These are phyloP conservation scores for Danaus melanippus DNA, from an alignment of 1,140 invertebrate genomes.

Conservation along the genomic window DNA sequence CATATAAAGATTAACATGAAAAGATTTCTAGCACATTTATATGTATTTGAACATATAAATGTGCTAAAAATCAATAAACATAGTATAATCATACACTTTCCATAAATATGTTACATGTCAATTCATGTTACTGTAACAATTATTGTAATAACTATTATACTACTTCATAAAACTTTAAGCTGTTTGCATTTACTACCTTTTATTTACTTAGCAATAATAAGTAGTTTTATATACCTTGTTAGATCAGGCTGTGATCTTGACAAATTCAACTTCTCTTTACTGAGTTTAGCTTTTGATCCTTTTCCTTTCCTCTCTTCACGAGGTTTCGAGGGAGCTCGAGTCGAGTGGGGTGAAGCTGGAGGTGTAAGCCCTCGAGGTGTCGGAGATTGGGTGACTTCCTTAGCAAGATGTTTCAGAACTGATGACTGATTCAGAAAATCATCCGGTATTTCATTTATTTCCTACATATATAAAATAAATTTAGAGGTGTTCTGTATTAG, in stretches of 20 bases:
- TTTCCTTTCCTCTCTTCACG: slow-evolving; percentile 50
- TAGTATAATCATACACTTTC: not conserved
- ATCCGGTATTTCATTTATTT: slow-evolving; percentile 88
- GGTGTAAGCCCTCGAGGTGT: slow-evolving; percentile 60
- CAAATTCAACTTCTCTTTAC: slow-evolving; percentile 76
- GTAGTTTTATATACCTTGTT: slow-evolving; percentile 47
- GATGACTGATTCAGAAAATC: slow-evolving; percentile 88
- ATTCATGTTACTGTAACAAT: not conserved
- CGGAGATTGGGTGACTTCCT: slow-evolving; percentile 79
- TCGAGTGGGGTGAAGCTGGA: slow-evolving; percentile 42
- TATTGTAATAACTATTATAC: no score
- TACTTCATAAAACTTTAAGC: no score
- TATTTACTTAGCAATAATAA: no score
- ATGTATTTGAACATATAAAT: no score
- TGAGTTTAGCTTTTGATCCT: slow-evolving; percentile 57
- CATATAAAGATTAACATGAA: no score
- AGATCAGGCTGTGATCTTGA: slow-evolving; percentile 80
- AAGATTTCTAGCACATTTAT: no score
- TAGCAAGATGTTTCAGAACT: slow-evolving; percentile 89
- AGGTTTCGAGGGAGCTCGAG: slow-evolving; percentile 24
- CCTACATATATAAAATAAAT: slow-evolving; percentile 58
- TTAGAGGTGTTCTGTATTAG: not conserved
- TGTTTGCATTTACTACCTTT: no score
- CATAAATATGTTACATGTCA: not conserved
- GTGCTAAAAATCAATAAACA: no score